Conservation (phyloP, 2,888 invertebrate species). For the Tupiocoris notatus region DNA sequence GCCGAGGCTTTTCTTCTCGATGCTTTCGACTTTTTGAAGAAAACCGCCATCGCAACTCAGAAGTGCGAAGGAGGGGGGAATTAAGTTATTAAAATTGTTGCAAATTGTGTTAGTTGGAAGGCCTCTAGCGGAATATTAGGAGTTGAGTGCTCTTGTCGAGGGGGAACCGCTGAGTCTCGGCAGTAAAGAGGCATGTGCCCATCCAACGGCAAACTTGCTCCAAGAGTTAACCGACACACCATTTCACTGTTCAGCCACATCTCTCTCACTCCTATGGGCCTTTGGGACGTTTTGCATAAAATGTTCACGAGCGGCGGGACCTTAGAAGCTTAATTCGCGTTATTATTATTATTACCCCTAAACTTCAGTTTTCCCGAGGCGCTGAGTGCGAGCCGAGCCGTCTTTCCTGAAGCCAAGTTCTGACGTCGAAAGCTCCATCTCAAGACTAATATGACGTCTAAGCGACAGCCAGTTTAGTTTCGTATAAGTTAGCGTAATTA, state of each 20-base stretch:
- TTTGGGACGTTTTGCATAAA: constrained; percentile 13
- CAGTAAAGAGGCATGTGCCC: neutral
- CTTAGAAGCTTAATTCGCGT: neutral
- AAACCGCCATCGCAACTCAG: neutral
- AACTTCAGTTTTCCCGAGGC: constrained; percentile 7
- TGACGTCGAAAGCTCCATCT: neutral
- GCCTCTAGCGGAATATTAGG: constrained; percentile 9
- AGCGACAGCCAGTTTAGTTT: neutral
- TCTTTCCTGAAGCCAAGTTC: neutral
- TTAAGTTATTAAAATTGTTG: constrained; percentile 38
- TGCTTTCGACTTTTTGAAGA: constrained; percentile 11
- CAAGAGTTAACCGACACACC: neutral
- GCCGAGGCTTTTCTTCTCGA: neutral
- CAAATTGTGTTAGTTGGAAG: constrained; percentile 23
- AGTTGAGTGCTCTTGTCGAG: neutral
- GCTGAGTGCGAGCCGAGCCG: neutral
- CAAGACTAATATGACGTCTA: neutral
- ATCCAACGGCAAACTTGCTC: neutral
- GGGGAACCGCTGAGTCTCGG: neutral
- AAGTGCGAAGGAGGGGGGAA: neutral
- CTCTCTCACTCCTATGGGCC: neutral
- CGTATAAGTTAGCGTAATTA: neutral
- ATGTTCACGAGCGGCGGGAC: neutral
- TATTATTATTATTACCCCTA: constrained; percentile 5
- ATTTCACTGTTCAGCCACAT: neutral